phyloP scores from a whole-genome alignment of 2,888 invertebrate species.

The Loripinus fragilis region DNA sequence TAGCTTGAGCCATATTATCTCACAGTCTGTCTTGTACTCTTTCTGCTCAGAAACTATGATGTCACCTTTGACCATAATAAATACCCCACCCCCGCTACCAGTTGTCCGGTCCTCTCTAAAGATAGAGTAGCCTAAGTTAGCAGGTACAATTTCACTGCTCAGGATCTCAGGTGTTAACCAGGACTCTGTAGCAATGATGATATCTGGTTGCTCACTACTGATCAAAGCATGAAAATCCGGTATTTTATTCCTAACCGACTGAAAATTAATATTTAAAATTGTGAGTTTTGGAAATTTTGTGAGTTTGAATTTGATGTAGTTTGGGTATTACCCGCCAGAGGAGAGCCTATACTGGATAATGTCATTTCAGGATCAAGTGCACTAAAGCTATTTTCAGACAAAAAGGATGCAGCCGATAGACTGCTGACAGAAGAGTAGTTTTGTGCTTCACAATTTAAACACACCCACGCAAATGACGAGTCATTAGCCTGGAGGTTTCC shows the following conservation, averaged over 20 bases:
- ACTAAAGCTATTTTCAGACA: neutral
- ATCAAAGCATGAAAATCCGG: neutral
- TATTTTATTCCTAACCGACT: neutral
- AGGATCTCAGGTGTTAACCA: slow-evolving; percentile 5
- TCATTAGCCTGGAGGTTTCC: neutral
- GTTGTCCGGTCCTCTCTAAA: neutral
- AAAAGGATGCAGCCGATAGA: neutral
- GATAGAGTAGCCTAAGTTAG: neutral
- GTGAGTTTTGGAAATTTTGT: neutral
- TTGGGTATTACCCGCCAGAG: neutral
- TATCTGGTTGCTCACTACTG: neutral
- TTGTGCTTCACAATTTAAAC: slow-evolving; percentile 1
- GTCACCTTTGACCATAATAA: neutral
- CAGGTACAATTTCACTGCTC: neutral
- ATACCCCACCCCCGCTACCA: neutral
- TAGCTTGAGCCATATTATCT: neutral
- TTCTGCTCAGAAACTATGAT: neutral
- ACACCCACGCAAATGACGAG: slow-evolving; percentile 7
- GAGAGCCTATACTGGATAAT: neutral
- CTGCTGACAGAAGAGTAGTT: neutral
- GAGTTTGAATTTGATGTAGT: neutral
- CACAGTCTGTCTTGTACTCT: neutral
- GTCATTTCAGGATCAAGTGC: neutral
- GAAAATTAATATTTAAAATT: neutral
- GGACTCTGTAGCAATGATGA: neutral